Base-by-base conservation (phyloP, 2,113 vertebrate genomes). In the Embiotoca jacksoni region DNA sequence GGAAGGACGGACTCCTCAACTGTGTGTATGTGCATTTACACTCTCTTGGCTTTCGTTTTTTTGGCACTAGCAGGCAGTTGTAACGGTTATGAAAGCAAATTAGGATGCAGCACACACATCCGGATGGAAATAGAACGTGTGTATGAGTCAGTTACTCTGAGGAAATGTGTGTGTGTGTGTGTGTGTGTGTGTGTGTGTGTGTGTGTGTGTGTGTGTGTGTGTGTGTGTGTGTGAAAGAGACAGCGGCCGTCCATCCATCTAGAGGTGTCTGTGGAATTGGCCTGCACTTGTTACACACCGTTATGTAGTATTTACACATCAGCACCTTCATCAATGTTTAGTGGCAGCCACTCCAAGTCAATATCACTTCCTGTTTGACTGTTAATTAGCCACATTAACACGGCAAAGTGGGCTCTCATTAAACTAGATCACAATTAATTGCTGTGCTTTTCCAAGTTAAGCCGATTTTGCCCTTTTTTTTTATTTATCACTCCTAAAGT, bases 341-440 rank as follows among this genome's bases (percentile, higher is more conserved):
- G 75, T 85, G 83, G 84, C 83, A 91, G 59, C 31, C 66, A 41
- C 75, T 89, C 81, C 85, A 83, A 88, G 85, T 92, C 86, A 83
- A 84, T 89, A 86, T 67, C 81, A 80, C 83, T 86, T 80, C 73
- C 84, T 81, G 72, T 90, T 84, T 83, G 86, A 69, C 80, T 90
- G 71, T 59, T 90, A 88, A 92, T 93, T 89, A 89, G 59, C 75
- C 78, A 85, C 83, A 91, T 92, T 91, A 92, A 69, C 77, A 52
- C n/a, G 23, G 71, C 71, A 82, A 82, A 92, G 74, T 84, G 80
- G 52, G 62, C 68, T 82, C 78, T 84, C 78, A 63, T 91, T 88
- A 82, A 87, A 80, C 65, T 67, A 69, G 83, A 91, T 91, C 87
- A 85, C 84, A 81, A 83, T 89, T 92, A 87, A 88, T 88, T 83